Percentiles rank a stretch among this genome's conserved stretches.
Conservation (phyloP, 2,797 vertebrate species). For the Borostomias antarcticus region DNA sequence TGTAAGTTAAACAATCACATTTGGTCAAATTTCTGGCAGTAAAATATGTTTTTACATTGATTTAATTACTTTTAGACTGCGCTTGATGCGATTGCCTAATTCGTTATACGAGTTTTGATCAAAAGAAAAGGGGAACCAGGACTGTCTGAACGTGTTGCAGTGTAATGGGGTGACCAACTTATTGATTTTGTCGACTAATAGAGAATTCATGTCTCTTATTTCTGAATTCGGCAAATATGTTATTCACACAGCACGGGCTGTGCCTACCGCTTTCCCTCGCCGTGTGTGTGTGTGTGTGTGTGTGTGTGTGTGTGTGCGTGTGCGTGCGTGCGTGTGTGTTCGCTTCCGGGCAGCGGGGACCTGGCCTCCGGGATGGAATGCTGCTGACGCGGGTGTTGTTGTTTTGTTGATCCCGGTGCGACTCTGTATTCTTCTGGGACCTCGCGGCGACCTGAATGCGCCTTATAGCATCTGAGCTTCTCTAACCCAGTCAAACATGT, state of each 20-base stretch:
- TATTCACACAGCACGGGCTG: too few relatives aligned
- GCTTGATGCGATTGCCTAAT: too few relatives aligned
- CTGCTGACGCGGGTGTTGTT: background rate
- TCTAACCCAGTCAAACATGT: too few relatives aligned
- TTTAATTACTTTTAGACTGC: background rate
- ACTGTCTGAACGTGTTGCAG: background rate
- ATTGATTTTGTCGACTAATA: background rate
- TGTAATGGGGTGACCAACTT: background rate
- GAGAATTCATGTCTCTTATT: too few relatives aligned
- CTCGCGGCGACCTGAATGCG: background rate
- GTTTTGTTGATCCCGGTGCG: conserved; percentile 56
- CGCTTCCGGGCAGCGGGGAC: background rate
- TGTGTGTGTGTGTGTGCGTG: background rate
- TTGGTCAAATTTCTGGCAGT: too few relatives aligned
- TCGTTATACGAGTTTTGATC: too few relatives aligned
- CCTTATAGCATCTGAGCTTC: too few relatives aligned
- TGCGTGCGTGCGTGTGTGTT: background rate
- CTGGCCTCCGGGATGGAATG: background rate
- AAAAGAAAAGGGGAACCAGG: too few relatives aligned
- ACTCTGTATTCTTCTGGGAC: conserved; percentile 32
- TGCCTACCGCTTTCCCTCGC: background rate
- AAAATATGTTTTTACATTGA: background rate
- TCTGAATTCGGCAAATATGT: too few relatives aligned
- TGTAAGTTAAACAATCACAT: too few relatives aligned
- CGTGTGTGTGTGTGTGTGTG: background rate